Percentiles rank a stretch among this genome's conserved stretches.
phyloP scores from a whole-genome alignment of 2,797 vertebrate species.

The Salmo trutta region DNA sequence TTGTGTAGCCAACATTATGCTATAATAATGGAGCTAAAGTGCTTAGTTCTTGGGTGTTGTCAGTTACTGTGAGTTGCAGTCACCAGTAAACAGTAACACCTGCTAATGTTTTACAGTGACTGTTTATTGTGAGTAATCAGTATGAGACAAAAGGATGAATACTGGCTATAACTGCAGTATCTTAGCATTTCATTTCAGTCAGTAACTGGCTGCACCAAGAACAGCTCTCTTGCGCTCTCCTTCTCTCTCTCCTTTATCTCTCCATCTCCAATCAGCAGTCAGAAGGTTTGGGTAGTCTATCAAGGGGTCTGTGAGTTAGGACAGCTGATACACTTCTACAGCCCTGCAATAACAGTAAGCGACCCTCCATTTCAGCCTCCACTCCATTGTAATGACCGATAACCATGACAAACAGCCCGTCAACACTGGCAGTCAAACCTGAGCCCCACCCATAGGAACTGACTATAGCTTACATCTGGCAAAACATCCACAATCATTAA shows the following conservation, averaged over 20 bases:
- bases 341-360: background rate
- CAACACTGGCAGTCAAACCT: background rate
- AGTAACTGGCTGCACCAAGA: too few relatives aligned
- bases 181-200: background rate
- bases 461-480: background rate
- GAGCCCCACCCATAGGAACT: background rate
- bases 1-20: background rate
- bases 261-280: slow-evolving; percentile 31
- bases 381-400: background rate
- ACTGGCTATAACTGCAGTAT: background rate
- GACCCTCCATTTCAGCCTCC: background rate
- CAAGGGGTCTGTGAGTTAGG: background rate
- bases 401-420: background rate
- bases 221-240: too few relatives aligned
- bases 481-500: background rate
- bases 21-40: background rate
- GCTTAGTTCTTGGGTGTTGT: background rate
- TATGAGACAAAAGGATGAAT: background rate
- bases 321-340: background rate
- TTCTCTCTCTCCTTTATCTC: slow-evolving; percentile 1
- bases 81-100: background rate
- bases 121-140: background rate
- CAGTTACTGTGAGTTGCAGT: background rate
- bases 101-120: background rate
- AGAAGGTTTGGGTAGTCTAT: slow-evolving; percentile 28